Conservation (phyloP, 2,888 invertebrate species). For the Malacosoma neustria region DNA sequence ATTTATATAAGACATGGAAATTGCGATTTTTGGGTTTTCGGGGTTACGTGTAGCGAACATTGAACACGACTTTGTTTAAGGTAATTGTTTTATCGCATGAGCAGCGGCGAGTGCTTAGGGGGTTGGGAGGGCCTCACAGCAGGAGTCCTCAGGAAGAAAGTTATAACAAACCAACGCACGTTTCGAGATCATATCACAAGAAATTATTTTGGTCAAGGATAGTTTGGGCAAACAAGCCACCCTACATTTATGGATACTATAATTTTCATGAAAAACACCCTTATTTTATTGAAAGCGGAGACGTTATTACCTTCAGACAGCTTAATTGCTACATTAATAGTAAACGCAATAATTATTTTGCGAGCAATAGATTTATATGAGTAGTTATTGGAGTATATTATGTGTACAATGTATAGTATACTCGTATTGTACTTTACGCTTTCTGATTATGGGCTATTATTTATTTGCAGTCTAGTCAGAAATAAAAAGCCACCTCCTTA, state of each 20-base stretch:
- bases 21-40: slow-evolving; percentile 29
- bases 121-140: slow-evolving; percentile 31
- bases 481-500: too few relatives aligned
- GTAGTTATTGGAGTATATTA: too few relatives aligned
- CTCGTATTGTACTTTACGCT: too few relatives aligned
- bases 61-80: slow-evolving; percentile 47
- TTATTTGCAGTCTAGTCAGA: too few relatives aligned
- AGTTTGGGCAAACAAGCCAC: slow-evolving; percentile 47
- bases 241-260: slow-evolving; percentile 32
- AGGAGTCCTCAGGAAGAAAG: slow-evolving; percentile 50
- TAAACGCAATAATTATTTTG: too few relatives aligned
- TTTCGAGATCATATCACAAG: slow-evolving; percentile 58
- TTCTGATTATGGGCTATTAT: too few relatives aligned
- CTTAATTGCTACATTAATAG: too few relatives aligned
- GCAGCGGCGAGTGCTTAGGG: slow-evolving; percentile 35
- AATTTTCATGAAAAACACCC: slow-evolving; percentile 31
- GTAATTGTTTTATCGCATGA: slow-evolving; percentile 75
- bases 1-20: background rate
- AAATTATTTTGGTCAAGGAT: slow-evolving; percentile 66
- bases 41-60: slow-evolving; percentile 42
- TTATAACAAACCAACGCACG: slow-evolving; percentile 55
- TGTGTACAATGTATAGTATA: too few relatives aligned
- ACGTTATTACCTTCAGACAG: background rate
- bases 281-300: slow-evolving; percentile 16
- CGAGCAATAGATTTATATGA: too few relatives aligned